Percentiles rank a stretch among this genome's conserved stretches.
Evolutionary conservation across 2,113 vertebrate genomes (phyloP).

Genomic region (Orycteropus afer): DNA sequence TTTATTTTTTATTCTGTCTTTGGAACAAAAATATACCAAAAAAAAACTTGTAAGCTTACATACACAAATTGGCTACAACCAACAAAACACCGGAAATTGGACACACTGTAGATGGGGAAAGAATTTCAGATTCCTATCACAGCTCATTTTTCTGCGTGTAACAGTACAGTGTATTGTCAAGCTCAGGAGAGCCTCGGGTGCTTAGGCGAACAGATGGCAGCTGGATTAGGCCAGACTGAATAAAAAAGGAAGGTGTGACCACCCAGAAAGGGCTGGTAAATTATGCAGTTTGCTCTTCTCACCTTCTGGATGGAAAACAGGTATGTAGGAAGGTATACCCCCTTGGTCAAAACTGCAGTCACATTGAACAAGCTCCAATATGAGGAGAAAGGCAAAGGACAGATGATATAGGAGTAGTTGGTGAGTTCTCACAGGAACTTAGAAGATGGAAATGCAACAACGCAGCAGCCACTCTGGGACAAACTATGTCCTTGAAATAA

Average conservation of each 20-base stretch:
- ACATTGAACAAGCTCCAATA: not conserved
- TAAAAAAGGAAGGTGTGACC: conserved; percentile 81
- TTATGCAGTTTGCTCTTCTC: conserved; percentile 81
- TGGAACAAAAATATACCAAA: conserved; percentile 50
- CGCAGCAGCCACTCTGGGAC: not conserved
- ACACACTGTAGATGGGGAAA: conserved; percentile 25
- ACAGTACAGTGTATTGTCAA: conserved; percentile 73
- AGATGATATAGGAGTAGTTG: not conserved
- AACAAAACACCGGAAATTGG: conserved; percentile 47
- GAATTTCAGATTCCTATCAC: conserved; percentile 64
- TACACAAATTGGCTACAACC: conserved; percentile 5
- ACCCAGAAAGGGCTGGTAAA: conserved; percentile 82
- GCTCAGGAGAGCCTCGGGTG: conserved; percentile 73
- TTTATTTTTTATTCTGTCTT: not conserved
- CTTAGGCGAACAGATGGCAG: conserved; percentile 83
- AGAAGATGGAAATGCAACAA: not conserved
- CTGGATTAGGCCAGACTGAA: conserved; percentile 78
- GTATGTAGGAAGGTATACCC: not conserved
- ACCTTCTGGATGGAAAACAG: not conserved
- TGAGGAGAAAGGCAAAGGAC: not conserved
- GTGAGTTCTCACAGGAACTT: not conserved
- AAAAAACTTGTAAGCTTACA: not conserved
- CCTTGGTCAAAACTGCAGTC: not conserved
- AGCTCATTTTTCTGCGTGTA: conserved; percentile 62
- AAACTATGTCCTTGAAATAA: not conserved